Base-by-base conservation (phyloP, 2,113 vertebrate species). In the Eupsittula cactorum region DNA sequence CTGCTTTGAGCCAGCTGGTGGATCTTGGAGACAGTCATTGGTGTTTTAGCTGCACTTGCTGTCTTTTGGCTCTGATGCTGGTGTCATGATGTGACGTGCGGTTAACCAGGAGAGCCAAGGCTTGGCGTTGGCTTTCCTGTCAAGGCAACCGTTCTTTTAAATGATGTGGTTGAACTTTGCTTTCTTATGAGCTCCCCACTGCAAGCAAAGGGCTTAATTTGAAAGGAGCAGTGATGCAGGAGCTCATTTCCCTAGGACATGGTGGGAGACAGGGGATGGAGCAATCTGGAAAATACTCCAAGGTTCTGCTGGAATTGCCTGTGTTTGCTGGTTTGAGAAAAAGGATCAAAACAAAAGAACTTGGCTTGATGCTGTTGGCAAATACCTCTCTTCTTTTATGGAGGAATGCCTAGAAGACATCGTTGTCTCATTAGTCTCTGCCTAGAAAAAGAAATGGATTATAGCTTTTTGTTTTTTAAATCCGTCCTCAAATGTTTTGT, bases 1-100 rank as follows among this genome's bases (percentile, higher is more conserved):
- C 63, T 92, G 86, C 82, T 93, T 60, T 1, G 3, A 88, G 86
- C 63, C 92, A 93, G 81, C 86, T 95, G 94, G 88, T 84, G 62
- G 35, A 5, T 50, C 71, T 78, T 93, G 87, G 86, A 93, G 78
- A 57, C 28, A 78, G 60, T 37, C 31, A 6, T 15, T 2, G 15
- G 62, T 86, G n/a, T 57, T 90, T 79, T 64, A 81, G 52, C 85
- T 87, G 69, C 75, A 7, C 25, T 91, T 35, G 39, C 37, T 8
- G 8, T 57, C 37, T 82, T 47, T 35, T 92, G 90, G 64, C 37
- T 95, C 62, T 1, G 1, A 0, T 62, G 68, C 50, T 75, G 73
- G n/a, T 68, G 50, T 78, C 62, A 2, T 4, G 46, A 79, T 47
- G 88, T 44, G 84, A 55, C 3, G 7, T 29, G 91, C 1, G 5